Evolutionary conservation across 2,888 invertebrate species (phyloP), one percentile per base, ranked within the genome.

Genomic region (Osmoderma eremita): DNA sequence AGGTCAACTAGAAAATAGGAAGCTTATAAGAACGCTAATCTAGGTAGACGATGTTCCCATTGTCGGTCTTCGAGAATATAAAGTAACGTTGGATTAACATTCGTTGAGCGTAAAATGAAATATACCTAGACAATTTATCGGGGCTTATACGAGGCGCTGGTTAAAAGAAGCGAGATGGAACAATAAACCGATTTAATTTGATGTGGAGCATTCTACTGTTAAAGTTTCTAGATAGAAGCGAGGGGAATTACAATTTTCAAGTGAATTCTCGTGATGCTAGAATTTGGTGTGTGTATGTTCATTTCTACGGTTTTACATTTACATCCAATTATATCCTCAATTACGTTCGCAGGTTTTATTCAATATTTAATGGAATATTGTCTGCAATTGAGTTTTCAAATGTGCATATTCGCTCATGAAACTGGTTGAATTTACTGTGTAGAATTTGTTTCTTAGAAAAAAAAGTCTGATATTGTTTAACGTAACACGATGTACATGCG

Each of bases 1-100:
- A 72, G 75, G 74, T 72, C 73, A 73, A 69, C 70, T 64, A 71
- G 69, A 73, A 76, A 74, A 67, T 67, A 67, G 62, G 67, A 68
- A 67, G 72, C 70, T 69, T 65, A 63, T 67, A 61, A 65, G 67
- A 53, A 65, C 68, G 65, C 69, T 72, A 70, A 72, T 69, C 70
- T 69, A 22, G 36, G 63, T 65, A 24, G 22, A 61, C 67, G 63
- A 53, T 68, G 61, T 48, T 66, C 56, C 62, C 54, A 71, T 70
- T 69, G 70, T 69, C 65, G 63, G 62, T 62, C 54, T 63, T 69
- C 65, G 68, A 56, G 24, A 61, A 24, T 61, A 30, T 8, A 45
- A 30, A 13, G 45, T 45, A 30, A 15, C 22, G 30, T 64, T 64
- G 67, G 64, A 69, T 71, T 69, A 71, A 69, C 67, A 68, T 69